Base-by-base conservation (phyloP, 2,113 vertebrate species). In the Platycercus adscitus region DNA sequence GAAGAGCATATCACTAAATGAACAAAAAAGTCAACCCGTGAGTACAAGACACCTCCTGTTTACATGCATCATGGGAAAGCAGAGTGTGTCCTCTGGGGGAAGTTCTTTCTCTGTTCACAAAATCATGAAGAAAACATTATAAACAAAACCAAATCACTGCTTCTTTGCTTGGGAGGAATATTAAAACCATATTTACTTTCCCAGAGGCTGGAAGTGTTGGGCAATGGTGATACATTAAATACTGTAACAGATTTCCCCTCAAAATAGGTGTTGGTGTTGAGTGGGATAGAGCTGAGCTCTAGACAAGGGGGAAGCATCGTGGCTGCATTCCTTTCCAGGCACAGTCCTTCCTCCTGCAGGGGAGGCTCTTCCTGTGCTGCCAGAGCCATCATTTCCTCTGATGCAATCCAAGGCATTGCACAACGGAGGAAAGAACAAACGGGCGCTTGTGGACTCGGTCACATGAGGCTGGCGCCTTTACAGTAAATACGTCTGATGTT, bases 1-100 rank as follows among this genome's bases (percentile, higher is more conserved):
- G 81, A 93, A 97, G 69, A 96, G 52, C 73, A 35, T 91, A 91
- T 95, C 77, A 69, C 60, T 84, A 95, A 97, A 97, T 92, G 92
- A 96, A 86, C n/a, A 90, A 91, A 92, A 88, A 91, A 86, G 50
- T 39, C 70, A 78, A 92, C 69, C 50, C 43, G 4, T 33, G 50
- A 85, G 63, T 58, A 65, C 33, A 24, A 68, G 77, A 28, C 6
- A n/a, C 46, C 63, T 86, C 82, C 86, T 91, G 73, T 71, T 93
- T 76, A 41, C 47, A 7, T 35, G 60, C 55, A 81, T 70, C 72
- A 37, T 9, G 26, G 68, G 79, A 91, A 89, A 85, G 83, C 52
- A 90, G 82, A 75, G n/a, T 13, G 3, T 26, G 29, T 86, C 16
- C 6, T 69, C 58, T 55, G 66, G 53, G 28, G 65, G 52, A 19